A percentile compares a stretch with the other conserved stretches of the same genome.
phyloP scores from a whole-genome alignment of 2,797 vertebrate genomes.

The Enteromius afrohamiltoni region DNA sequence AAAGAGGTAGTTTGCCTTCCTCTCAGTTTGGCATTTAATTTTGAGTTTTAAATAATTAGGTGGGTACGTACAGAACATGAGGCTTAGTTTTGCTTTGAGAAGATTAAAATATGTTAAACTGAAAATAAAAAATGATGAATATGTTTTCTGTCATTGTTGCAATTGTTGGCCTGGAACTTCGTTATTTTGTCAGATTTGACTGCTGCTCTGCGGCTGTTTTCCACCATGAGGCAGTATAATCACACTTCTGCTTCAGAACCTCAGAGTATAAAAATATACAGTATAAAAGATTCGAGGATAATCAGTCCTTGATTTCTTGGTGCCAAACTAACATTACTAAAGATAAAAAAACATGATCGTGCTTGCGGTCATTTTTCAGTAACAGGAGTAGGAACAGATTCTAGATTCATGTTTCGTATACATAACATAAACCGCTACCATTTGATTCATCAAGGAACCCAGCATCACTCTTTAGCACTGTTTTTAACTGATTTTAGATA shows the following conservation, averaged over 20 bases:
- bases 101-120: conserved; percentile 57
- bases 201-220: not conserved
- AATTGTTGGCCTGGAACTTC: not conserved
- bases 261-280: not conserved
- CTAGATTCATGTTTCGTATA: not conserved
- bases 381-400: not conserved
- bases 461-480: not conserved
- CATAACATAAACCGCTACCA: not conserved
- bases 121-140: conserved; percentile 58
- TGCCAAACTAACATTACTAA: not conserved
- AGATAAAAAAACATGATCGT: no score
- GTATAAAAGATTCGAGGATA: not conserved
- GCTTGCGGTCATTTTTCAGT: not conserved
- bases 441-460: not conserved
- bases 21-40: not conserved
- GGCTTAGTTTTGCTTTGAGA: conserved; percentile 53
- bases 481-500: not conserved
- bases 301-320: not conserved
- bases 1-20: not conserved
- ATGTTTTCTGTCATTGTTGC: not conserved
- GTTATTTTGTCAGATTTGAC: not conserved
- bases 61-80: not conserved
- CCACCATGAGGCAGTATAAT: conserved; percentile 40
- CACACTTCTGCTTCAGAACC: not conserved
- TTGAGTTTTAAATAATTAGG: conserved; percentile 43